phyloP scores from a whole-genome alignment of 1,140 invertebrate genomes.

The Cephus cinctus region DNA sequence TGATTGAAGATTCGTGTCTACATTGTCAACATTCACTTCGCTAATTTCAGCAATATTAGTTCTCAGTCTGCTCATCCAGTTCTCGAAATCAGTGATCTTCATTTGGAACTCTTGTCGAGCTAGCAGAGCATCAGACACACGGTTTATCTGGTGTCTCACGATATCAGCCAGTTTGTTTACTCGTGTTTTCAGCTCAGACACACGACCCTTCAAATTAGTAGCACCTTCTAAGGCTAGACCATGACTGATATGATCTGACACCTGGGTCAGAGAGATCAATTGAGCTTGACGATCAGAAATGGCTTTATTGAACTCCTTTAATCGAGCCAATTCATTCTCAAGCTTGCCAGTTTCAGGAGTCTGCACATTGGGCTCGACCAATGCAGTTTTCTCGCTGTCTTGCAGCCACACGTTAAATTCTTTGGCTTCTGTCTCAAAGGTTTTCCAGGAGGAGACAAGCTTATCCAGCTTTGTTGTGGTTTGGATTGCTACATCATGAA shows the following conservation, averaged over 20 bases:
- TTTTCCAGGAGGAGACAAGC: constrained; percentile 77
- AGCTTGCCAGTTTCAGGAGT: constrained; percentile 70
- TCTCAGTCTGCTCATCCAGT: constrained; percentile 79
- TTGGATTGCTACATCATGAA: constrained; percentile 73
- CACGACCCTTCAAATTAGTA: constrained; percentile 67
- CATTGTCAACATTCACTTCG: constrained; percentile 76
- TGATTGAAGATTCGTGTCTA: constrained; percentile 75
- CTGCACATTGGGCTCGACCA: constrained; percentile 59
- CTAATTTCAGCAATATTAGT: constrained; percentile 74
- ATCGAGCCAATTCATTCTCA: constrained; percentile 68
- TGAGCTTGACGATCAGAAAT: constrained; percentile 80
- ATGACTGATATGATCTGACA: constrained; percentile 74
- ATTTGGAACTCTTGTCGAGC: constrained; percentile 81
- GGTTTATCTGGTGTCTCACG: constrained; percentile 72
- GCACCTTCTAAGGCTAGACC: constrained; percentile 75
- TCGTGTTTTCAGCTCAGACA: constrained; percentile 71
- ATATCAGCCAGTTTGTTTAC: constrained; percentile 71
- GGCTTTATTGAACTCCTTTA: constrained; percentile 78
- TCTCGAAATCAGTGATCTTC: constrained; percentile 77
- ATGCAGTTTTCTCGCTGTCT: constrained; percentile 62
- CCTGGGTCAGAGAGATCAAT: constrained; percentile 75
- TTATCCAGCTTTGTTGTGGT: constrained; percentile 75
- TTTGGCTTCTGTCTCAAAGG: constrained; percentile 70
- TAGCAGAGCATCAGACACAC: constrained; percentile 76
- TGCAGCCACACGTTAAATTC: constrained; percentile 74